Percentiles rank a stretch among this genome's conserved stretches.
These are phyloP conservation scores for Muscicapa striata DNA, from an alignment of 2,797 vertebrate genomes.

Conservation along the genomic window DNA sequence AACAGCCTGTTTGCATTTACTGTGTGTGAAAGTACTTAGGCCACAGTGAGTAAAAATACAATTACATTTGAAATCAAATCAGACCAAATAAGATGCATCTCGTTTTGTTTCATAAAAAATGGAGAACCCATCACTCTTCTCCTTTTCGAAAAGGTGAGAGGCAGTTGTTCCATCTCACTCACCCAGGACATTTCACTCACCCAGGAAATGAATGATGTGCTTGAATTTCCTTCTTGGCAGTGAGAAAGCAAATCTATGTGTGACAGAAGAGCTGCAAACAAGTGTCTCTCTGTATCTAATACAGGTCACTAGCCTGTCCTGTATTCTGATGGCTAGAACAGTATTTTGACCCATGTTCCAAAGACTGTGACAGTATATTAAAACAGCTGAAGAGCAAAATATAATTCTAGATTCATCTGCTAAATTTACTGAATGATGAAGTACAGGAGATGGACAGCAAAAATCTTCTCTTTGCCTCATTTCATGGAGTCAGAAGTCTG, in stretches of 20 bases:
- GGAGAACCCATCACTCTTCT: background rate
- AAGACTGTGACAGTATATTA: background rate
- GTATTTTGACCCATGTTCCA: background rate
- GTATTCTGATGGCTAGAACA: background rate
- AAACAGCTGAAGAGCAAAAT: background rate
- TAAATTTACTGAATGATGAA: background rate
- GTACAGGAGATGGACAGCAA: background rate
- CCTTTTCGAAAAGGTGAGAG: background rate
- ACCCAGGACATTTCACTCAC: background rate
- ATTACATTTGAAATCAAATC: background rate
- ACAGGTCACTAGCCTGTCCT: background rate
- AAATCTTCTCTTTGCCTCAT: background rate
- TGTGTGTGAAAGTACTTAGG: background rate
- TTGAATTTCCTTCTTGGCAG: constrained; percentile 42
- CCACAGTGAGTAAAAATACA: background rate
- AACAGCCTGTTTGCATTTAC: background rate
- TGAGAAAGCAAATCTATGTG: background rate
- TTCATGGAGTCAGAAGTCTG: background rate
- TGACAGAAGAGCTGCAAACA: background rate
- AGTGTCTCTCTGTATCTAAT: background rate
- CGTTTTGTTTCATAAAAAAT: constrained; percentile 26
- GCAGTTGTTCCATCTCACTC: background rate
- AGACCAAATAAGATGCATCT: background rate
- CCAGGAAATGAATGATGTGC: background rate
- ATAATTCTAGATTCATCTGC: background rate